A percentile compares a stretch with the other conserved stretches of the same genome.
Conservation (phyloP, 1,140 invertebrate species). For the Sitobion miscanthi region DNA sequence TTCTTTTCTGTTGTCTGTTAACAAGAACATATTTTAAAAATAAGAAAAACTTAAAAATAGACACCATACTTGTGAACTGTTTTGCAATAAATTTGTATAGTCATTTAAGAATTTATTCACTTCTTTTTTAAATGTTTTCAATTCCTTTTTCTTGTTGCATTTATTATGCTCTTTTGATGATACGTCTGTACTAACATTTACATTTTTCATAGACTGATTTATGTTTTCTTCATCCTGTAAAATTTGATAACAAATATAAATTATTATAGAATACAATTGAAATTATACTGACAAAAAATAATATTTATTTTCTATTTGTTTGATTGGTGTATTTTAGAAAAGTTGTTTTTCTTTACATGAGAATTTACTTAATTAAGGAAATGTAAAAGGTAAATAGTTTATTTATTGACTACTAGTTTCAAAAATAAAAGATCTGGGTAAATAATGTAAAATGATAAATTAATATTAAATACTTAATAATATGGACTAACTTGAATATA, state of each 20-base stretch:
- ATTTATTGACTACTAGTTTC: too few relatives aligned
- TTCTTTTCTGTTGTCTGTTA: background rate
- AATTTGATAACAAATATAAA: background rate
- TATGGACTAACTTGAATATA: background rate
- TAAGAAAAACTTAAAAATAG: background rate
- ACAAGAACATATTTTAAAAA: background rate
- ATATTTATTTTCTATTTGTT: background rate
- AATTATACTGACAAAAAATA: background rate
- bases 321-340: background rate
- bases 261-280: background rate
- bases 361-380: background rate
- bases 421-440: too few relatives aligned
- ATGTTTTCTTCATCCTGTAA: background rate
- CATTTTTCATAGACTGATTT: background rate
- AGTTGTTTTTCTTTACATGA: background rate
- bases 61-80: background rate
- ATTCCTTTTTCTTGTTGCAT: background rate
- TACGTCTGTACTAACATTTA: background rate
- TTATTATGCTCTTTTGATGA: background rate
- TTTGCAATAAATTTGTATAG: background rate
- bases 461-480: background rate
- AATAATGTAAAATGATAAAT: background rate
- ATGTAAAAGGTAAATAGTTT: too few relatives aligned
- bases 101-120: background rate
- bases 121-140: background rate